phyloP scores from a whole-genome alignment of 2,797 vertebrate species.

The Austrolebias charrua region DNA sequence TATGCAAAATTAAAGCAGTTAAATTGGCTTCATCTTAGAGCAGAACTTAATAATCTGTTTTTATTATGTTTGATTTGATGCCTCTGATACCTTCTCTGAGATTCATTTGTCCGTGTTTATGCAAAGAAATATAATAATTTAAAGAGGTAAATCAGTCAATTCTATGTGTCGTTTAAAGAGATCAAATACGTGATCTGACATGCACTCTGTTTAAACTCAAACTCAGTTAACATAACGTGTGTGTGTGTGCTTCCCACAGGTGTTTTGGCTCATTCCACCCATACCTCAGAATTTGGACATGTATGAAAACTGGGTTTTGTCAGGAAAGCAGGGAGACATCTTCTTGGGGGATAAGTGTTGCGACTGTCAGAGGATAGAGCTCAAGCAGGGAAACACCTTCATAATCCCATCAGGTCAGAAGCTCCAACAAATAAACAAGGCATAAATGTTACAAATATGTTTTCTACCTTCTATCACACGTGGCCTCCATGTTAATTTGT shows the following conservation, averaged over 20 bases:
- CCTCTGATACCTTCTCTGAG: neutral
- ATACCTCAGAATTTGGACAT: conserved; percentile 94
- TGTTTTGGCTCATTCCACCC: conserved; percentile 98
- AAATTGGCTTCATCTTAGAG: too few species aligned
- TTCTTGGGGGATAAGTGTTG: conserved; percentile 94
- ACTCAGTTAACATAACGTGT: neutral
- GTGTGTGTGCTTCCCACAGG: conserved; percentile 68
- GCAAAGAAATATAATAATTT: neutral
- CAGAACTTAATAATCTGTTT: too few species aligned
- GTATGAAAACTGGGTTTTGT: conserved; percentile 98
- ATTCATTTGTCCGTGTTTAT: too few species aligned
- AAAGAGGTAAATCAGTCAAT: too few species aligned
- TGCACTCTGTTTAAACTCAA: conserved; percentile 4
- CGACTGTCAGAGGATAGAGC: conserved; percentile 93
- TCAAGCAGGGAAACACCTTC: conserved; percentile 95
- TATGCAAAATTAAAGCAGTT: neutral
- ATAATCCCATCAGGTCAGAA: conserved; percentile 93
- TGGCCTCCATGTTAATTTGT: neutral
- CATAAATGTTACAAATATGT: neutral
- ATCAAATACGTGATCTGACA: neutral
- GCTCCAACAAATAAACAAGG: neutral
- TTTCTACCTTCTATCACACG: neutral
- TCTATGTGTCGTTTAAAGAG: neutral
- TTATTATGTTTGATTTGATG: neutral
- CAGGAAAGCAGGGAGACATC: conserved; percentile 97